A percentile compares a stretch with the other conserved stretches of the same genome.
Evolutionary conservation across 1,140 invertebrate genomes (phyloP).

Genomic region (Amyelois transitella): DNA sequence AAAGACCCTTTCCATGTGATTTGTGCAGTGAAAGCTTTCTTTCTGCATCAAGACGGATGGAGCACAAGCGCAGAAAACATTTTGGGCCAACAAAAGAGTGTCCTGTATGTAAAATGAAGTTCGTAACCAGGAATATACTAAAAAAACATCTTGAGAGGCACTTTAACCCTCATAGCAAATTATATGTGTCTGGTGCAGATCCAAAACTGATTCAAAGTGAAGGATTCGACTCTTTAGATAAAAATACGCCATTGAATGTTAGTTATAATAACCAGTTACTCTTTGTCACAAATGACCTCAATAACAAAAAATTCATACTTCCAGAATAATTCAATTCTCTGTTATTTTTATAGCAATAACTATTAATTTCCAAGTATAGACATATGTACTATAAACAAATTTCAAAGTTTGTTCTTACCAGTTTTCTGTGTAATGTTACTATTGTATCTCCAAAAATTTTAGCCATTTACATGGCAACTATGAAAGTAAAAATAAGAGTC

Average conservation of each 20-base stretch:
- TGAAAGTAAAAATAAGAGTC: too few species aligned
- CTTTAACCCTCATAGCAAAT: slow-evolving; percentile 45
- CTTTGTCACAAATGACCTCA: too few species aligned
- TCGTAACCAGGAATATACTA: slow-evolving; percentile 27
- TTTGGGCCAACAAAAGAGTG: slow-evolving; percentile 46
- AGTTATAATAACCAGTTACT: neutral
- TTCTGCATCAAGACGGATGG: slow-evolving; percentile 52
- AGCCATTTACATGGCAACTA: too few species aligned
- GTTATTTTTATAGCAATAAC: too few species aligned
- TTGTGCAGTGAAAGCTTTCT: slow-evolving; percentile 49
- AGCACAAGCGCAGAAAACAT: slow-evolving; percentile 48
- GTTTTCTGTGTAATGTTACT: too few species aligned
- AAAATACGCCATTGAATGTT: neutral
- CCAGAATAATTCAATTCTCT: too few species aligned
- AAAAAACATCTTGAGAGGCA: slow-evolving; percentile 44
- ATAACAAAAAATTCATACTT: too few species aligned
- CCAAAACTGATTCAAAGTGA: neutral
- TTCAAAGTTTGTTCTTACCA: too few species aligned
- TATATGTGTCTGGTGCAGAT: slow-evolving; percentile 26
- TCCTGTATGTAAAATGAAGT: slow-evolving; percentile 42
- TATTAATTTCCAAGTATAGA: too few species aligned
- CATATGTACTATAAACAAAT: too few species aligned
- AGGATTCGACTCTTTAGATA: neutral
- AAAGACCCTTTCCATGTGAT: slow-evolving; percentile 50
- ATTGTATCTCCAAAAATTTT: too few species aligned